Conservation (phyloP, 2,113 vertebrate genomes). For the Dolichotis patagonum region DNA sequence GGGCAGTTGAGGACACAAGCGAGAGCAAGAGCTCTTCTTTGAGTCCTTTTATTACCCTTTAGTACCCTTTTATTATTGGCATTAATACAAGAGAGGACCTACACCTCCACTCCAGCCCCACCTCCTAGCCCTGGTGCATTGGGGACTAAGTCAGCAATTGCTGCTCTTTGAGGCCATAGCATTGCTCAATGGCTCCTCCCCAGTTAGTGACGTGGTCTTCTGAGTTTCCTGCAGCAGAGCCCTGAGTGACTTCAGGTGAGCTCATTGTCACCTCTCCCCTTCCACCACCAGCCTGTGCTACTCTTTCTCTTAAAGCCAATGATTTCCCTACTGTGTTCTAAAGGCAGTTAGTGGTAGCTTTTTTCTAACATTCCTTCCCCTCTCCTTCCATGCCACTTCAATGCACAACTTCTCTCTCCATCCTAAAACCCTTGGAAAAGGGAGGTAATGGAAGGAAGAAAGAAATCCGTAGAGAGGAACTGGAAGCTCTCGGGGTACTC, state of each 20-base stretch:
- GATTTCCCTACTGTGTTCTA: neutral
- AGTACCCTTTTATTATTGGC: neutral
- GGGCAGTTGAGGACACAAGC: neutral
- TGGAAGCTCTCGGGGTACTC: neutral
- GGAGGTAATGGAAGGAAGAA: too few relatives aligned
- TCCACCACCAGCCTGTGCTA: fast-evolving
- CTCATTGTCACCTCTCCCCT: neutral
- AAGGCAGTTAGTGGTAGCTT: neutral
- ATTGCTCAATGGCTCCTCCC: neutral
- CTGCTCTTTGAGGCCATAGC: neutral
- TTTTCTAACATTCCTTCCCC: neutral
- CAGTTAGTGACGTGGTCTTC: neutral
- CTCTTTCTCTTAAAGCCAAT: neutral
- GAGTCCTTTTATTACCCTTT: too few relatives aligned
- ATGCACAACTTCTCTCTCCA: neutral
- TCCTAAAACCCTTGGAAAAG: neutral
- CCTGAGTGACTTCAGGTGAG: neutral
- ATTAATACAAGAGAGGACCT: too few relatives aligned
- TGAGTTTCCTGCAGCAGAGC: too few relatives aligned
- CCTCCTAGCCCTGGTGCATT: neutral
- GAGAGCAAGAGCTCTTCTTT: neutral
- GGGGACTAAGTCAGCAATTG: neutral
- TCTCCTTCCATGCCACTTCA: neutral
- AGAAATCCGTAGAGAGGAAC: neutral
- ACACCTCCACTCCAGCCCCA: neutral